These are phyloP conservation scores for Drosophila algonquin DNA, from an alignment of 2,888 invertebrate species.

Conservation along the genomic window DNA sequence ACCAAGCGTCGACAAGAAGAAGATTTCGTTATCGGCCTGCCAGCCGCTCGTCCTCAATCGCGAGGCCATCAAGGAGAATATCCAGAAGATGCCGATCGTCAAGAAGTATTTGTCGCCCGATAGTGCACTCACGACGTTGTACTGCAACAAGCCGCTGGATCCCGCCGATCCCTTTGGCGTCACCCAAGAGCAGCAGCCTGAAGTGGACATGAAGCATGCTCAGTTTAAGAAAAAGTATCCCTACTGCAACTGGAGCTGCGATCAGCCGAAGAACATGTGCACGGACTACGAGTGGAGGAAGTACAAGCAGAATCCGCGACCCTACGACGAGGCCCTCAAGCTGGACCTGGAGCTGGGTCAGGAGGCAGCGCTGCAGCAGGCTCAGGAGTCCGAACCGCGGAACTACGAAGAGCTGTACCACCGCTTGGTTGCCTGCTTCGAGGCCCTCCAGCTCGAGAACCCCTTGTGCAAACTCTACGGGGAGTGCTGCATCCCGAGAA, in stretches of 20 bases:
- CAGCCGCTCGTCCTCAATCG: slow-evolving; percentile 43
- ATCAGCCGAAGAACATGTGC: slow-evolving; percentile 43
- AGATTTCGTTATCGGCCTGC: neutral
- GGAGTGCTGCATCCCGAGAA: slow-evolving; percentile 43
- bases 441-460: slow-evolving; percentile 2
- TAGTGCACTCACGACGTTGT: neutral
- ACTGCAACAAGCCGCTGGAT: slow-evolving; percentile 11
- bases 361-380: neutral
- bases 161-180: slow-evolving; percentile 14
- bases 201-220: slow-evolving; percentile 40
- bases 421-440: slow-evolving; percentile 49
- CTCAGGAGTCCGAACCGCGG: slow-evolving; percentile 37
- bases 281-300: slow-evolving; percentile 54
- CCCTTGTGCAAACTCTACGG: slow-evolving; percentile 17
- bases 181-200: neutral
- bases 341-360: slow-evolving; percentile 8
- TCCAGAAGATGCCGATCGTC: slow-evolving; percentile 46
- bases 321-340: slow-evolving; percentile 28
- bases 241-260: slow-evolving; percentile 46
- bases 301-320: slow-evolving; percentile 39
- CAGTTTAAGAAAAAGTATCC: slow-evolving; percentile 24
- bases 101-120: slow-evolving; percentile 26
- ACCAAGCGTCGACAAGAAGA: neutral
- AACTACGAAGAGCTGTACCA: slow-evolving; percentile 64
- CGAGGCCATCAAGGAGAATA: slow-evolving; percentile 11